These are phyloP conservation scores for Psittacula cyanocephala DNA, from an alignment of 2,113 vertebrate species.

Conservation along the genomic window DNA sequence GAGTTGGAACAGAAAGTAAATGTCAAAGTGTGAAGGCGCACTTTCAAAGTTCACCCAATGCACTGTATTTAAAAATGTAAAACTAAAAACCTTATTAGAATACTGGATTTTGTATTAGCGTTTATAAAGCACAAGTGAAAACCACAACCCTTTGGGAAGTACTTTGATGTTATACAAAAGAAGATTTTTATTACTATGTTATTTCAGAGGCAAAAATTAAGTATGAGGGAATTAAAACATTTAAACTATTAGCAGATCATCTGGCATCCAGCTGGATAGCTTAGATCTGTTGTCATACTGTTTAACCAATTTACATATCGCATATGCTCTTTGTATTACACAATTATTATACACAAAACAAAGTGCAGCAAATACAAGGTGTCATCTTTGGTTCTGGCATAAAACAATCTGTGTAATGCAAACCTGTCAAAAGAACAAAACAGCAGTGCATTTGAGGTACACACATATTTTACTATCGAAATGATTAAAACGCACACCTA, in stretches of 20 bases:
- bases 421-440: not conserved
- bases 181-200: not conserved
- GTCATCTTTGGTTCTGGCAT: not conserved
- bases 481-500: not conserved
- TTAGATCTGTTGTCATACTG: not conserved
- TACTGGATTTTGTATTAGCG: slow-evolving; percentile 21
- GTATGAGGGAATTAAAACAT: not conserved
- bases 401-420: not conserved
- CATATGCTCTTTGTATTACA: not conserved
- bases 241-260: not conserved
- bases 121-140: slow-evolving; percentile 34
- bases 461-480: not conserved
- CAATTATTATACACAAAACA: not conserved
- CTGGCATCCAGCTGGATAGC: not conserved
- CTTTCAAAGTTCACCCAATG: slow-evolving; percentile 2
- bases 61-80: slow-evolving; percentile 11
- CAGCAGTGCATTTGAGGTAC: not conserved
- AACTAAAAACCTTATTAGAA: slow-evolving; percentile 29
- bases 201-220: not conserved
- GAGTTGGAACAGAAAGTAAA: not conserved
- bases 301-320: not conserved
- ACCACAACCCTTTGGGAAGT: not conserved
- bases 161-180: not conserved
- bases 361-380: not conserved
- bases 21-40: not conserved